Base-by-base conservation (phyloP, 2,797 vertebrate genomes). In the Xyrichtys novacula region DNA sequence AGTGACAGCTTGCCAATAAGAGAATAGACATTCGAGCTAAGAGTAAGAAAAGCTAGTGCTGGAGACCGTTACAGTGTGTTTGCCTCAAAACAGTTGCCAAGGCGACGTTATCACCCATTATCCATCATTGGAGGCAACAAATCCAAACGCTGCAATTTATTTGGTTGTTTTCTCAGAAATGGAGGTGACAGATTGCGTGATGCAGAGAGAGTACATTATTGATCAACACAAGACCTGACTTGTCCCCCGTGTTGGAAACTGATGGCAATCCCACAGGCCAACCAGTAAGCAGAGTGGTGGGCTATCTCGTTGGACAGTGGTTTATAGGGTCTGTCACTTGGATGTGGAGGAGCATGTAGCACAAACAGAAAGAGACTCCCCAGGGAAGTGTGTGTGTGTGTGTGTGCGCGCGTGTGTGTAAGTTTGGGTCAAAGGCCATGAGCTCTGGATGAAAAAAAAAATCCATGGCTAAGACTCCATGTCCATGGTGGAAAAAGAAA, bases 321-420 rank as follows among this genome's bases (percentile, higher is more conserved):
- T 89, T 92, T 87, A 89, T 88, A 80, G 76, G 65, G 64, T 56
- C 85, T 88, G 88, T 89, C 91, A 88, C n/a, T 40, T 42, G 63
- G 71, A 78, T 60, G 55, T 63, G 75, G 55, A 81, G 53, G 48
- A 83, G 44, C 56, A 50, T 64, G 74, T 40, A 47, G 31, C 68
- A 58, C 57, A 69, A 61, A 66, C 52, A 60, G 36, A 84, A 73
- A 19, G 25, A 62, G 46, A 32, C 53, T 76, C 77, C 56, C 58
- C 22, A 16, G 48, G 60, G 81, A 71, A 31, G 34, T 15, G 47
- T 42, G 46, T 59, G 74, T 46, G 47, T 42, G 62, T 72, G 47
- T 62, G 71, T 42, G 7, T 1, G 5, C 1, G 25, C 5, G 14
- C 16, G 10, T 42, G 48, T 17, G 34, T 60, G 29, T n/a, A n/a